Percentiles rank a stretch among this genome's conserved stretches.
These are phyloP conservation scores for Drosophila helvetica DNA, from an alignment of 2,888 invertebrate species.

Conservation along the genomic window DNA sequence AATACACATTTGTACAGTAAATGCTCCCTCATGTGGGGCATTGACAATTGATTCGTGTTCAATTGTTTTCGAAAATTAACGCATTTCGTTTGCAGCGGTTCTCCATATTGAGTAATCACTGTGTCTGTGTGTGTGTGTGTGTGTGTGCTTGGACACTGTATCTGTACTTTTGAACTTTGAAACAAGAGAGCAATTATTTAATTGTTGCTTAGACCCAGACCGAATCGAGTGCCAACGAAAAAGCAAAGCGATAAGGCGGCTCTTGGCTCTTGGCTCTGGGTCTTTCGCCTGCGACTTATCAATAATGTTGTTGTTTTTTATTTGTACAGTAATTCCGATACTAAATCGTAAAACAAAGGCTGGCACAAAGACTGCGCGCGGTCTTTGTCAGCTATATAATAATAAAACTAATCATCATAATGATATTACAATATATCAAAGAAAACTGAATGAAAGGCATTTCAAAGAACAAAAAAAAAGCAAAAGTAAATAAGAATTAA, in stretches of 20 bases:
- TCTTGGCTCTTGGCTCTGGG: slow-evolving; percentile 1
- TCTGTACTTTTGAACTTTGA: slow-evolving; percentile 63
- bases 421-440: neutral
- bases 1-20: slow-evolving; percentile 23
- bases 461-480: neutral
- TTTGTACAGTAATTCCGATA: neutral
- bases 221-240: slow-evolving; percentile 17
- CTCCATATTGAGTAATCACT: slow-evolving; percentile 17
- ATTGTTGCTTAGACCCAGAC: slow-evolving; percentile 6
- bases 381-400: neutral
- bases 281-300: neutral
- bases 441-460: too few species aligned
- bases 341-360: neutral
- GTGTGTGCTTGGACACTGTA: slow-evolving; percentile 10
- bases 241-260: slow-evolving; percentile 27
- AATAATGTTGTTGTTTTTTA: too few species aligned
- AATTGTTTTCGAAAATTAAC: slow-evolving; percentile 25
- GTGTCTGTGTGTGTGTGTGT: slow-evolving; percentile 1
- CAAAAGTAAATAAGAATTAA: too few species aligned
- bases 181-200: slow-evolving; percentile 53
- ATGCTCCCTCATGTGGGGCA: slow-evolving; percentile 30
- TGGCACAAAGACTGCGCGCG: neutral
- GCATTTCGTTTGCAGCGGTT: slow-evolving; percentile 10
- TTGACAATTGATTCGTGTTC: slow-evolving; percentile 28
- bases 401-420: neutral